phyloP scores from a whole-genome alignment of 2,113 vertebrate genomes.

The Laterallus jamaicensis region DNA sequence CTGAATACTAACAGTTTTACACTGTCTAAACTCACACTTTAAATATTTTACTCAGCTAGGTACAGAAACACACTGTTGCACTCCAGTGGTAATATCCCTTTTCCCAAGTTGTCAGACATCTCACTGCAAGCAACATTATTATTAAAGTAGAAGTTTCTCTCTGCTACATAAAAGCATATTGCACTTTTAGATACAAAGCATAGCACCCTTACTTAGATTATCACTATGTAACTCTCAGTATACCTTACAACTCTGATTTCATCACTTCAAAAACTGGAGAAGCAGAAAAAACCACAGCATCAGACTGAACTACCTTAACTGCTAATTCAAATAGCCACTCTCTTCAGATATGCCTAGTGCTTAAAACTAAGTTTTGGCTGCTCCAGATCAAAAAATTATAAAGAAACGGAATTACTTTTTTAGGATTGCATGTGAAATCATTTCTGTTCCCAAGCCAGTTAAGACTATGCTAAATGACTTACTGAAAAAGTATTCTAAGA shows the following conservation, averaged over 20 bases:
- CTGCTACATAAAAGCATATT: conserved; percentile 58
- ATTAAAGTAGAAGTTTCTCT: not conserved
- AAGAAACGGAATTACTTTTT: not conserved
- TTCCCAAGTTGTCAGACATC: not conserved
- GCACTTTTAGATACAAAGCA: conserved; percentile 10
- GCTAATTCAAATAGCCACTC: not conserved
- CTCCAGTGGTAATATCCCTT: not conserved
- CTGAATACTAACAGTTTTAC: not conserved
- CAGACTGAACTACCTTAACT: not conserved
- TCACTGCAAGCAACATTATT: not conserved
- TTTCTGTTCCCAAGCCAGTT: not conserved
- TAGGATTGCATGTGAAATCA: not conserved
- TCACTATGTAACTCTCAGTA: not conserved
- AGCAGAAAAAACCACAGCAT: conserved; percentile 30
- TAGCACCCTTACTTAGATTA: conserved; percentile 41
- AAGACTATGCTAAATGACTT: not conserved
- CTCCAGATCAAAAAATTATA: conserved; percentile 20
- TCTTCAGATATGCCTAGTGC: not conserved
- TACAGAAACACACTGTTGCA: not conserved
- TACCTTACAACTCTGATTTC: not conserved
- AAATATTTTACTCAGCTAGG: not conserved
- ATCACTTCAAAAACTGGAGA: not conserved
- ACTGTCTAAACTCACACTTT: not conserved
- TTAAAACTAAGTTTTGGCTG: conserved; percentile 11
- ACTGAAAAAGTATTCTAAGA: not conserved